Conservation (phyloP, 1,140 invertebrate species). For the Camponotus floridanus region DNA sequence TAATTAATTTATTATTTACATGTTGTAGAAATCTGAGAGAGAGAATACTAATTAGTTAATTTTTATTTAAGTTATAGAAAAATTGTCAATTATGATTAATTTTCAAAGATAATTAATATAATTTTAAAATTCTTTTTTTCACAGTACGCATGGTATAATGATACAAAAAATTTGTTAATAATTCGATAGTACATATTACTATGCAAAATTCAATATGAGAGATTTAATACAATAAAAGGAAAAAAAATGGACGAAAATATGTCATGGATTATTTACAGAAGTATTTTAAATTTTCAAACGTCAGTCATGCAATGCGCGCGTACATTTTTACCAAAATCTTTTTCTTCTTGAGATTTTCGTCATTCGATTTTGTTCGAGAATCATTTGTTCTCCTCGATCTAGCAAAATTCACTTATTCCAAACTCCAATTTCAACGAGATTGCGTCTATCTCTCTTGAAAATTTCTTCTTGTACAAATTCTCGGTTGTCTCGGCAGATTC, state of each 20-base stretch:
- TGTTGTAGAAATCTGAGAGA: neutral
- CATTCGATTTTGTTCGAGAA: slow-evolving; percentile 4
- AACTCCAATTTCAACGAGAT: slow-evolving; percentile 46
- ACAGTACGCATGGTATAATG: neutral
- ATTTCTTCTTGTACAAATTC: slow-evolving; percentile 54
- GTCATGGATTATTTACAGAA: neutral
- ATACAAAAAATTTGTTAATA: neutral
- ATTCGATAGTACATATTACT: too few species aligned
- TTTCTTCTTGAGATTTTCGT: neutral
- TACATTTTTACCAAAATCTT: slow-evolving; percentile 17
- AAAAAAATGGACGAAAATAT: neutral
- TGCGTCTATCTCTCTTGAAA: slow-evolving; percentile 50
- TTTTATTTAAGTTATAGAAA: neutral
- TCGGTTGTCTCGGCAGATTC: slow-evolving; percentile 59
- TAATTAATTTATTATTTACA: neutral
- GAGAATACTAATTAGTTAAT: neutral
- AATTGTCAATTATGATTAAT: neutral
- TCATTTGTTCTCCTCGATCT: slow-evolving; percentile 40
- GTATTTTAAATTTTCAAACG: neutral
- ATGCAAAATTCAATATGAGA: too few species aligned
- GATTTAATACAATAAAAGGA: too few species aligned
- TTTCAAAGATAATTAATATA: neutral
- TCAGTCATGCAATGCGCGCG: neutral
- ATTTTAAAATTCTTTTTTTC: neutral
- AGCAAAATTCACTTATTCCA: slow-evolving; percentile 51